phyloP scores from a whole-genome alignment of 2,113 vertebrate genomes.

The Sinocyclocheilus anshuiensis region DNA sequence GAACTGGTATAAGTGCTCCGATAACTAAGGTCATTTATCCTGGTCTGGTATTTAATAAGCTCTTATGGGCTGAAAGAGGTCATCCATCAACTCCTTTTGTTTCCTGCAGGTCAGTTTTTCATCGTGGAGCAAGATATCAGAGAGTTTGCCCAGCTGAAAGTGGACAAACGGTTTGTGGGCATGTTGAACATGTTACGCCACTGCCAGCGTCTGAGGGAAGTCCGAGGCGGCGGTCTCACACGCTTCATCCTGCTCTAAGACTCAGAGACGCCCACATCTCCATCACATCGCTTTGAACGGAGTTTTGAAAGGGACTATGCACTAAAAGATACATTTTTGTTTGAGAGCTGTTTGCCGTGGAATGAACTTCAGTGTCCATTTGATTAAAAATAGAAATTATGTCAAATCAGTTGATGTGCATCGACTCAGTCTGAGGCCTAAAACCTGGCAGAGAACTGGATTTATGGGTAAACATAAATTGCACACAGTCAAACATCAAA shows the following conservation, averaged over 20 bases:
- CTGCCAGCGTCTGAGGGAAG: slow-evolving; percentile 83
- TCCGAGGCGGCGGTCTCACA: slow-evolving; percentile 74
- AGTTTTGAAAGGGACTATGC: neutral
- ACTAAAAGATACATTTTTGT: neutral
- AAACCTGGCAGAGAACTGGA: neutral
- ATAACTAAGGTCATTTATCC: slow-evolving; percentile 36
- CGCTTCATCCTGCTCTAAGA: slow-evolving; percentile 81
- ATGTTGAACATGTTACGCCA: slow-evolving; percentile 90
- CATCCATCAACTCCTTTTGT: slow-evolving; percentile 3
- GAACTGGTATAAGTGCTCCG: neutral
- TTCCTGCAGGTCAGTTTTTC: slow-evolving; percentile 70
- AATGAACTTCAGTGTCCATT: neutral
- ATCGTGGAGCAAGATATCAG: slow-evolving; percentile 88
- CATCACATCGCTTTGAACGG: slow-evolving; percentile 2
- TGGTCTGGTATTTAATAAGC: slow-evolving; percentile 29
- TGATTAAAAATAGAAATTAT: neutral
- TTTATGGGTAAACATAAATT: neutral
- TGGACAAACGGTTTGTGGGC: slow-evolving; percentile 84
- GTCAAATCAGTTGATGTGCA: neutral
- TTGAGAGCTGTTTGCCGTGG: too few species aligned
- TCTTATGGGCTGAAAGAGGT: slow-evolving; percentile 24
- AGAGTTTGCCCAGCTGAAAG: slow-evolving; percentile 80
- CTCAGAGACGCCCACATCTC: neutral
- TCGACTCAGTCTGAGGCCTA: neutral
- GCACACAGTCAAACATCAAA: too few species aligned